Base-by-base conservation (phyloP, 2,888 invertebrate species). In the Oxystoma pomonae region DNA sequence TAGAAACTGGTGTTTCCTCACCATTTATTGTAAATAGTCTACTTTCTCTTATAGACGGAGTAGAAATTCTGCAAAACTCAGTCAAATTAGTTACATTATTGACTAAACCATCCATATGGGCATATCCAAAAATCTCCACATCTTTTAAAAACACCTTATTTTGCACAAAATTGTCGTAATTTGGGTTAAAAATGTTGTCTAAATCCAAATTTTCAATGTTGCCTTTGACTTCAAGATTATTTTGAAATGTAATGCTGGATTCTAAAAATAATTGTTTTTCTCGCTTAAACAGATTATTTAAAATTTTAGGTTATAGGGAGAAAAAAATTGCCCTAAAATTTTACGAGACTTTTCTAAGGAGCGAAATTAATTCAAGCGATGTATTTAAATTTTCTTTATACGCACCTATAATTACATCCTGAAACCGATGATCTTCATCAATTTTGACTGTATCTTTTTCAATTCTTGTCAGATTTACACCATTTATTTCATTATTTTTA, bases 381-480 rank as follows among this genome's bases (percentile, higher is more conserved):
- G 17, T n/a, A n/a, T n/a, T n/a, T n/a, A n/a, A n/a, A n/a, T n/a
- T n/a, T n/a, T n/a, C n/a, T n/a, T n/a, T n/a, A 20, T 62, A 65
- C 73, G 75, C 72, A 82, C 81, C 72, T 71, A 86, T 85, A 55
- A 74, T 76, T 7, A 78, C 80, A 16, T 76, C 72, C 51, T 75
- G 72, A 62, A 83, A 77, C 18, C 71, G 69, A 61, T 76, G 69
- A 21, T 72, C 69, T 65, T 82, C 80, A 58, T 81, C 75, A 1
- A 78, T 71, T 70, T 78, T 80, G 5, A 83, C 73, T 1, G 77
- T 73, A 62, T 80, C 76, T 2, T 75, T 68, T 9, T 75, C 65
- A 59, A 84, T 71, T 21, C 77, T 68, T 9, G 65, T 61, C 9
- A 83, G 60, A 70, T 78, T 69, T 3, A 81, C 63, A 35, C 74